Evolutionary conservation across 2,888 invertebrate species (phyloP).

Genomic region (Dryobota labecula): DNA sequence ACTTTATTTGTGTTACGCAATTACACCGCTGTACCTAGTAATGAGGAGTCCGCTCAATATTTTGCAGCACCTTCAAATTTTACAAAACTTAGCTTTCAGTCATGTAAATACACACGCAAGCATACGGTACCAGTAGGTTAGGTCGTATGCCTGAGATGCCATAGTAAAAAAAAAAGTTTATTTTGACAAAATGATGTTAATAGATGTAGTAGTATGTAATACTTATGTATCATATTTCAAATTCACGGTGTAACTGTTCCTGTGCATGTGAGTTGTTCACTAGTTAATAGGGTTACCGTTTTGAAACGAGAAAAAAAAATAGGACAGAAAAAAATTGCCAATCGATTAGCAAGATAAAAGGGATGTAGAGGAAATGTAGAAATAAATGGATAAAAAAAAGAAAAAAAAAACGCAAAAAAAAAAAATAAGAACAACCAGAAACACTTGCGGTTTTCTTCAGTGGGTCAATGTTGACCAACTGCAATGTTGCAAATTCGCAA

Average conservation of each 20-base stretch:
- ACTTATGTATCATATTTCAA: neutral
- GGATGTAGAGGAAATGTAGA: too few relatives aligned
- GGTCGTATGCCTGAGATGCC: too few relatives aligned
- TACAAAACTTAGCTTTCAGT: too few relatives aligned
- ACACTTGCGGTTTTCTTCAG: too few relatives aligned
- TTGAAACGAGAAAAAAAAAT: neutral
- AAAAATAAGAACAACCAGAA: neutral
- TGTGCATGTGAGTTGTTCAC: too few relatives aligned
- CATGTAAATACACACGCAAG: too few relatives aligned
- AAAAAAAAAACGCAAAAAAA: neutral
- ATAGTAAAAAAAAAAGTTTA: too few relatives aligned
- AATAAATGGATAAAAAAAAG: neutral
- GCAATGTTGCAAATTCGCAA: neutral
- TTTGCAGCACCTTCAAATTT: neutral
- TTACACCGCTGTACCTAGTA: neutral
- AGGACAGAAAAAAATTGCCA: too few relatives aligned
- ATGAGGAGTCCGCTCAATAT: neutral
- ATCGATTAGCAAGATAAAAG: neutral
- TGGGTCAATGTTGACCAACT: too few relatives aligned
- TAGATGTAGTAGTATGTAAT: neutral
- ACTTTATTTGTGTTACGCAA: too few relatives aligned
- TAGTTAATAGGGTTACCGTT: neutral
- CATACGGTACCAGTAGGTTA: too few relatives aligned
- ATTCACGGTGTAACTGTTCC: neutral
- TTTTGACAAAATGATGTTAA: neutral